Evolutionary conservation across 2,113 vertebrate genomes (phyloP).

Genomic region (Numida meleagris): DNA sequence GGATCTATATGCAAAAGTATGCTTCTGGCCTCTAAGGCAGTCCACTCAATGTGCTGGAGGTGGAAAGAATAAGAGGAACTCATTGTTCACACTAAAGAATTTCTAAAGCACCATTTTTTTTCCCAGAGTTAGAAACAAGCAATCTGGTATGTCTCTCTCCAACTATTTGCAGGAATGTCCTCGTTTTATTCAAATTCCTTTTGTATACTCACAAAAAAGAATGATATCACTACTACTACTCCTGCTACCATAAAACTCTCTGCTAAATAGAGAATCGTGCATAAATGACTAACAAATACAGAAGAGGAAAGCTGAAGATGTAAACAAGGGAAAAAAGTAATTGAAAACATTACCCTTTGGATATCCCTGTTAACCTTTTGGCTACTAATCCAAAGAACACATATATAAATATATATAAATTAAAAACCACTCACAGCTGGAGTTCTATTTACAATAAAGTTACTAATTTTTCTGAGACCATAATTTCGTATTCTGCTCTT

Average conservation of each 20-base stretch:
- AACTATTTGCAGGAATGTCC: not conserved
- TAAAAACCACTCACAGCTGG: not conserved
- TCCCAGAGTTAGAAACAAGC: no score
- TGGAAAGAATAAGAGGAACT: not conserved
- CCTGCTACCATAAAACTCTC: not conserved
- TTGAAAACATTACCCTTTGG: not conserved
- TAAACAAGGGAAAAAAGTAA: not conserved
- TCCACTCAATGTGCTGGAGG: not conserved
- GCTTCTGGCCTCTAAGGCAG: not conserved
- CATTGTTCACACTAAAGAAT: not conserved
- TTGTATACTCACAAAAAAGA: not conserved
- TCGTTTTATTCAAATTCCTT: not conserved
- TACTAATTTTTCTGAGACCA: not conserved
- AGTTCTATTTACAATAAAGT: not conserved
- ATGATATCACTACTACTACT: not conserved
- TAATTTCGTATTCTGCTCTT: not conserved
- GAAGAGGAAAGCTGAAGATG: not conserved
- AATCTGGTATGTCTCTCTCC: not conserved
- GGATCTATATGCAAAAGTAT: not conserved
- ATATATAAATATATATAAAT: not conserved
- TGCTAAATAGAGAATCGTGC: not conserved
- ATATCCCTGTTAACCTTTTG: not conserved
- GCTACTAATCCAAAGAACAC: not conserved
- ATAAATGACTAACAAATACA: not conserved
- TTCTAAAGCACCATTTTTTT: not conserved